Conservation (phyloP, 2,888 invertebrate genomes). For the Lasioglossum leucozonium region DNA sequence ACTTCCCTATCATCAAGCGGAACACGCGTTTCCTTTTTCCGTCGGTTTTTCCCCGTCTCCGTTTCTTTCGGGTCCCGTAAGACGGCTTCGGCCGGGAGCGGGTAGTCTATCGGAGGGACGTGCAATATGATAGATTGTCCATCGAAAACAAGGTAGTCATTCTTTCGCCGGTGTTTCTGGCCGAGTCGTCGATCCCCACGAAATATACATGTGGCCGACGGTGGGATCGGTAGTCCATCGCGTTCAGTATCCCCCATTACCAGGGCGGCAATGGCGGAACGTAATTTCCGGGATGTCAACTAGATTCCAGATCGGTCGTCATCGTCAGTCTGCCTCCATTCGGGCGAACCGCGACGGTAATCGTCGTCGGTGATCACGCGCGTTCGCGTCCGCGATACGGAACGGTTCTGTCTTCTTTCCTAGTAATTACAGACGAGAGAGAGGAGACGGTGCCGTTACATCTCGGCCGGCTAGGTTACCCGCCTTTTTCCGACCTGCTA, state of each 20-base stretch:
- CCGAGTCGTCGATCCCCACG: constrained; percentile 51
- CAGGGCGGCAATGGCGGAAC: constrained; percentile 80
- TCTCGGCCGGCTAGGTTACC: neutral
- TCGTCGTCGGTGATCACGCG: constrained; percentile 41
- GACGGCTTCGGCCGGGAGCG: constrained; percentile 20
- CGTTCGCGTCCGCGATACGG: constrained; percentile 29
- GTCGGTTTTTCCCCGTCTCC: neutral
- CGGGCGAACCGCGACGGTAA: constrained; percentile 45
- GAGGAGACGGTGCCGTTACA: constrained; percentile 11
- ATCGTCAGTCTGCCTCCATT: constrained; percentile 59
- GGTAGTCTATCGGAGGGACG: constrained; percentile 43
- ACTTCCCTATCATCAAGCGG: neutral
- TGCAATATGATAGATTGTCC: constrained; percentile 71
- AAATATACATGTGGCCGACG: constrained; percentile 57
- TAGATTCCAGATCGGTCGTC: constrained; percentile 70
- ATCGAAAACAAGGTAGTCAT: constrained; percentile 71
- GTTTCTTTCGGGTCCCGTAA: constrained; percentile 22
- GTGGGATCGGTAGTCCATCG: constrained; percentile 68
- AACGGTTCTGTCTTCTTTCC: constrained; percentile 25
- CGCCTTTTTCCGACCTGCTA: neutral
- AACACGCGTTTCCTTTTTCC: neutral
- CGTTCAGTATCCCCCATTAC: constrained; percentile 74
- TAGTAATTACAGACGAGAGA: constrained; percentile 14
- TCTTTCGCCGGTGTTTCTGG: constrained; percentile 41
- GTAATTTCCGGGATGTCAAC: constrained; percentile 82